Conservation (phyloP, 92 coral and sea anemone species). For the Pocillopora meandrina region DNA sequence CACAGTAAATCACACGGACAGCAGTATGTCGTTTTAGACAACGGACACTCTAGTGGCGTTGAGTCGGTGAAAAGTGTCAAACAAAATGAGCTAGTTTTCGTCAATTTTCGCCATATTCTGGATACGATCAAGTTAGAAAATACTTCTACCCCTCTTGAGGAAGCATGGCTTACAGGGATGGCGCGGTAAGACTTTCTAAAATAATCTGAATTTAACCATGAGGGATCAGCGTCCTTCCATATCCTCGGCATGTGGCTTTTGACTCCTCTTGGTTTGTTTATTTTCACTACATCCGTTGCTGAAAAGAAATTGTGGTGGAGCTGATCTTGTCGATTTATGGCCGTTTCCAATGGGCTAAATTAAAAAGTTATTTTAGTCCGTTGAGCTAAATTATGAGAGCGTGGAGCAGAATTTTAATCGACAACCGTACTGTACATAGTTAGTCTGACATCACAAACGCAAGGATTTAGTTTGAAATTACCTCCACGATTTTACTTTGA, state of each 20-base stretch:
- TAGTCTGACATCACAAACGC: neutral
- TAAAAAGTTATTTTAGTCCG: neutral
- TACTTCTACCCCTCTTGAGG: neutral
- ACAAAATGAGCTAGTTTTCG: slow-evolving; percentile 10
- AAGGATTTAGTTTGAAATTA: too few species aligned
- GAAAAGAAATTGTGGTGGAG: neutral
- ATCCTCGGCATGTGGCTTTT: slow-evolving; percentile 1
- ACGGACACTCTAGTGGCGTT: slow-evolving; percentile 36
- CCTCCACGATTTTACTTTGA: too few species aligned
- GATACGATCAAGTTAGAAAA: neutral
- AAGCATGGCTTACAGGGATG: slow-evolving; percentile 74
- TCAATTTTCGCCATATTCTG: neutral
- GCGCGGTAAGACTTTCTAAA: slow-evolving; percentile 63
- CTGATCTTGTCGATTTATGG: neutral
- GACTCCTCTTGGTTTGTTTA: slow-evolving; percentile 15
- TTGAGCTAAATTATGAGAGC: neutral
- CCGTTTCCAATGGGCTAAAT: neutral
- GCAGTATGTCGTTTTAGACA: slow-evolving; percentile 37
- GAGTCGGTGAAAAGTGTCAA: neutral
- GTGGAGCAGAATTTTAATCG: neutral
- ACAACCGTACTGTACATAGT: neutral
- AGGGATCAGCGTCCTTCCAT: neutral
- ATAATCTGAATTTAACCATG: neutral
- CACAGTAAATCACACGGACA: slow-evolving; percentile 3
- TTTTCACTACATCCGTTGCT: slow-evolving; percentile 2